phyloP scores from a whole-genome alignment of 2,113 vertebrate species.

The Alectura lathami region DNA sequence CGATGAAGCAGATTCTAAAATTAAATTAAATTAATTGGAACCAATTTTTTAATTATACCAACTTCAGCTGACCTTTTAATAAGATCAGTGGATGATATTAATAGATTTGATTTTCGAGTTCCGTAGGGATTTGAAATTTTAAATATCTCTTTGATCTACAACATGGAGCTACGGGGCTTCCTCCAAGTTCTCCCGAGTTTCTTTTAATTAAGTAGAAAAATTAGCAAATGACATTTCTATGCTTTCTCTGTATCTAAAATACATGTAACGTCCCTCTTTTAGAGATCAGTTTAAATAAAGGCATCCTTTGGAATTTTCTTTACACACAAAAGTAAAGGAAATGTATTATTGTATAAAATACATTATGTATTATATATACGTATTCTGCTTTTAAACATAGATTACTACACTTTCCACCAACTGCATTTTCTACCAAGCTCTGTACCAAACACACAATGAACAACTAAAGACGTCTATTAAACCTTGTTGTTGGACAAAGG shows the following conservation, averaged over 20 bases:
- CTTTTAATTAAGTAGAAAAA: not conserved
- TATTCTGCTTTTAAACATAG: not conserved
- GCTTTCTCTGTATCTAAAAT: not conserved
- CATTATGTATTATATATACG: accelerated
- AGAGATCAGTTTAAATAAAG: not conserved
- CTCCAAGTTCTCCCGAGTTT: not conserved
- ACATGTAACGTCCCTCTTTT: not conserved
- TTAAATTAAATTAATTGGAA: conserved; percentile 47
- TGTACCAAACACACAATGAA: not conserved
- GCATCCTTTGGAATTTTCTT: not conserved
- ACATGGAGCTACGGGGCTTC: not conserved
- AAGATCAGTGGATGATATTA: not conserved
- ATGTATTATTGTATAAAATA: not conserved
- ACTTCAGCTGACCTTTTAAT: conserved; percentile 24
- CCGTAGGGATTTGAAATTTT: conserved; percentile 3
- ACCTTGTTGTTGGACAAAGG: not conserved
- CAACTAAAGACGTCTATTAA: not conserved
- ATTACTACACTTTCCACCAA: not conserved
- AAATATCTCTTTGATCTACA: not conserved
- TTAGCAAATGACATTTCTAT: not conserved
- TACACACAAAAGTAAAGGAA: not conserved
- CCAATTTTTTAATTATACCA: conserved; percentile 50
- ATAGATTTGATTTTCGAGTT: not conserved
- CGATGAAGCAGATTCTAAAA: not conserved
- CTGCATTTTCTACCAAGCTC: accelerated